Evolutionary conservation across 2,113 vertebrate genomes (phyloP).

Genomic region (Tragelaphus scriptus): DNA sequence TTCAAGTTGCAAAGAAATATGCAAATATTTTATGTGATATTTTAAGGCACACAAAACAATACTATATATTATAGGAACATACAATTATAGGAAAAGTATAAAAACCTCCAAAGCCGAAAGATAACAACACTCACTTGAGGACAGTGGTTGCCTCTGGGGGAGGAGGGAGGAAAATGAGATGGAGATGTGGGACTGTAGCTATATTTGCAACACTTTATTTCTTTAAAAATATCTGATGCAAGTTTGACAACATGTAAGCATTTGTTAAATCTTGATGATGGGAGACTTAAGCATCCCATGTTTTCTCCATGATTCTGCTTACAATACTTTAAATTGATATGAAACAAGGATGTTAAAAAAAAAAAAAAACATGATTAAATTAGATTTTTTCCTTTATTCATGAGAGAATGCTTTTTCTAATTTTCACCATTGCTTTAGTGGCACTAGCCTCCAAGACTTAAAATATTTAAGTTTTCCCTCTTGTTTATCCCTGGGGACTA

Average conservation of each 20-base stretch:
- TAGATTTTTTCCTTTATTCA: background rate
- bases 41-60: background rate
- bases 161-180: background rate
- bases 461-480: background rate
- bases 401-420: background rate
- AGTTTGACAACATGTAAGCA: background rate
- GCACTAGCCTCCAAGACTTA: background rate
- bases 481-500: background rate
- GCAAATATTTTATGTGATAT: background rate
- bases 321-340: background rate
- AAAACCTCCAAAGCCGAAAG: background rate
- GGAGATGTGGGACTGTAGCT: background rate
- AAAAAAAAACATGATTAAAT: background rate
- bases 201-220: background rate
- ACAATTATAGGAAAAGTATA: background rate
- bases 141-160: background rate
- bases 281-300: background rate
- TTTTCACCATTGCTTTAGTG: background rate
- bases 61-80: background rate
- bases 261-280: background rate
- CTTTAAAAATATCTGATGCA: background rate
- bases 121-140: background rate
- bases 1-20: background rate
- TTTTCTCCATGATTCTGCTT: background rate
- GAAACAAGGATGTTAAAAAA: background rate